Conservation (phyloP, 1,140 invertebrate species). For the Diploscapter pachys region DNA sequence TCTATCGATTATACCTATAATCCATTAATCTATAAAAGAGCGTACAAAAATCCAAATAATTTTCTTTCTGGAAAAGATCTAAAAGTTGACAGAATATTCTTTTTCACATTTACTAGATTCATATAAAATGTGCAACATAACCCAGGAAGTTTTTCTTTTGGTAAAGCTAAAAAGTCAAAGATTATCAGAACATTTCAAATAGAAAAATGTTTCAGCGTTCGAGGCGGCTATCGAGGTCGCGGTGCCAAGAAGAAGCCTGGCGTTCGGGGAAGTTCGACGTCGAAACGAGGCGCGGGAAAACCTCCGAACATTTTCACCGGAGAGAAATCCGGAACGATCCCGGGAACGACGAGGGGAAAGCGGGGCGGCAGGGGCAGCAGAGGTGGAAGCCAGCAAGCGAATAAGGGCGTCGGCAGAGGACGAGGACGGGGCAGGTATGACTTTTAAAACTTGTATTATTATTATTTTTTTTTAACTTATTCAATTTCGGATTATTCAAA, state of each 20-base stretch:
- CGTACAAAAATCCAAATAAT: neutral
- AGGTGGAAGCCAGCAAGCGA: constrained; percentile 13
- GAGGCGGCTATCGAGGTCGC: constrained; percentile 7
- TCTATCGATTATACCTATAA: neutral
- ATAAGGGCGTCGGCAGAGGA: neutral
- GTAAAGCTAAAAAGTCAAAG: neutral
- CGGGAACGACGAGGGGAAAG: constrained; percentile 29
- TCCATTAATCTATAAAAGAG: neutral
- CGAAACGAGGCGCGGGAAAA: constrained; percentile 20
- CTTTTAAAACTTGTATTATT: too few species aligned
- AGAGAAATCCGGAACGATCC: constrained; percentile 13
- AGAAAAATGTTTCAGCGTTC: constrained; percentile 15
- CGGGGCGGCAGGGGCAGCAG: constrained; percentile 2
- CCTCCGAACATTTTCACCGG: constrained; percentile 18
- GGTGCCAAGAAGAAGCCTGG: constrained; percentile 35
- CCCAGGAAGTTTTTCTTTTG: neutral
- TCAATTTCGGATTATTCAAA: too few species aligned
- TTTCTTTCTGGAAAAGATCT: neutral
- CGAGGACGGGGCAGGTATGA: constrained; percentile 5
- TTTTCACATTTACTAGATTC: neutral
- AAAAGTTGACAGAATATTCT: neutral
- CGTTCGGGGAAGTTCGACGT: constrained; percentile 4
- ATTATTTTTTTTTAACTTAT: too few species aligned
- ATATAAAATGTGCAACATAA: neutral
- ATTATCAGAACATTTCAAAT: neutral